Evolutionary conservation across 2,113 vertebrate species (phyloP).

Genomic region (Cacatua alba): DNA sequence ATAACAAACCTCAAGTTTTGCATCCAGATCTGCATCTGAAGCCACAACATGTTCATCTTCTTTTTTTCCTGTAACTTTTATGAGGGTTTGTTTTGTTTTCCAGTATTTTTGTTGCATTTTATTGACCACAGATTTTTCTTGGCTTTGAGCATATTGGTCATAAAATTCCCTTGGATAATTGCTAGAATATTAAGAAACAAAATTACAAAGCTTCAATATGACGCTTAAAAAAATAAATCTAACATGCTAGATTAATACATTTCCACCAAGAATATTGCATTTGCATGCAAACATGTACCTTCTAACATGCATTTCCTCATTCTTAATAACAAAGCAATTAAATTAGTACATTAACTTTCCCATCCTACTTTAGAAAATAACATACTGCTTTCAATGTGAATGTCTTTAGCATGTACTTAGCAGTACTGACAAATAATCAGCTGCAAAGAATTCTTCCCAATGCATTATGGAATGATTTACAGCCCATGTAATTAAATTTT

Average conservation of each 20-base stretch:
- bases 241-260: neutral
- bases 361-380: neutral
- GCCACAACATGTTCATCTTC: constrained; percentile 96
- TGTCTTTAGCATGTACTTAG: neutral
- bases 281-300: neutral
- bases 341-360: neutral
- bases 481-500: neutral
- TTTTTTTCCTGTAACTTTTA: constrained; percentile 96
- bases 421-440: neutral
- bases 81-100: constrained; percentile 97
- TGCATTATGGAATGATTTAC: neutral
- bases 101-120: constrained; percentile 97
- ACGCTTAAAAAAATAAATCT: neutral
- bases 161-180: constrained; percentile 86
- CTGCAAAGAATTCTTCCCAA: neutral
- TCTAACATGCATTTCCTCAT: neutral
- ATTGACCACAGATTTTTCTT: constrained; percentile 94
- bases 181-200: constrained; percentile 66
- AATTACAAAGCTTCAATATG: neutral
- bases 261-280: neutral
- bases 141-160: constrained; percentile 87
- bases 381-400: neutral
- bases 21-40: constrained; percentile 95
- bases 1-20: constrained; percentile 89
- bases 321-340: neutral